Percentiles rank a stretch among this genome's conserved stretches.
Evolutionary conservation across 2,113 vertebrate species (phyloP).

Genomic region (Perca schrenkii): DNA sequence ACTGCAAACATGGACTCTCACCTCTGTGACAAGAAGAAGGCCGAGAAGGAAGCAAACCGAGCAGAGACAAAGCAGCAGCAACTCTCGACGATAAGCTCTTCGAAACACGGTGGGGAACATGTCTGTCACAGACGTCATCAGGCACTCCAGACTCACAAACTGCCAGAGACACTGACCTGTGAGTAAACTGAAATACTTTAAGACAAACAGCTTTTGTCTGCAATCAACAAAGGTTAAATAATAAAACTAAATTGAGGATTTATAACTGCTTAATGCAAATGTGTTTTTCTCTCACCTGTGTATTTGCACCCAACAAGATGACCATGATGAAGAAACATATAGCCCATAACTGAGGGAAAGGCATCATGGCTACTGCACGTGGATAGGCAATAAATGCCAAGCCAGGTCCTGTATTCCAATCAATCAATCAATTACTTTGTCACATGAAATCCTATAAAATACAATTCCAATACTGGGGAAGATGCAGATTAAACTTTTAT

Average conservation of each 20-base stretch:
- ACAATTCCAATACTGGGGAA: background rate
- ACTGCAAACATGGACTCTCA: conserved; percentile 63
- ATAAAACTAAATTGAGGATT: background rate
- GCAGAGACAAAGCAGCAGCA: conserved; percentile 89
- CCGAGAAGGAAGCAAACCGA: conserved; percentile 88
- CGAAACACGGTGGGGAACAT: conserved; percentile 88
- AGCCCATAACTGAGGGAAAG: conserved; percentile 80
- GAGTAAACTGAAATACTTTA: background rate
- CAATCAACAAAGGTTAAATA: background rate
- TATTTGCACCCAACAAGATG: conserved; percentile 91
- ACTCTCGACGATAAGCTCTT: conserved; percentile 85
- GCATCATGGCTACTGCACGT: conserved; percentile 83
- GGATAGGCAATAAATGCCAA: conserved; percentile 83
- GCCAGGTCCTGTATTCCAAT: conserved; percentile 72
- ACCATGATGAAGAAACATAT: conserved; percentile 89
- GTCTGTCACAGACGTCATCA: conserved; percentile 91
- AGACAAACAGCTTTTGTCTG: background rate
- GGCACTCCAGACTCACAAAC: conserved; percentile 94
- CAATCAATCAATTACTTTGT: too few relatives aligned
- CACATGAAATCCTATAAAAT: too few relatives aligned
- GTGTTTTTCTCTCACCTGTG: conserved; percentile 66
- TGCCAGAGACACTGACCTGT: conserved; percentile 57
- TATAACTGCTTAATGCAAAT: background rate
- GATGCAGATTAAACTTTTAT: background rate
- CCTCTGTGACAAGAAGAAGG: conserved; percentile 91